A percentile compares a stretch with the other conserved stretches of the same genome.
Evolutionary conservation across 2,888 invertebrate species (phyloP).

Genomic region (Athalia cordata): DNA sequence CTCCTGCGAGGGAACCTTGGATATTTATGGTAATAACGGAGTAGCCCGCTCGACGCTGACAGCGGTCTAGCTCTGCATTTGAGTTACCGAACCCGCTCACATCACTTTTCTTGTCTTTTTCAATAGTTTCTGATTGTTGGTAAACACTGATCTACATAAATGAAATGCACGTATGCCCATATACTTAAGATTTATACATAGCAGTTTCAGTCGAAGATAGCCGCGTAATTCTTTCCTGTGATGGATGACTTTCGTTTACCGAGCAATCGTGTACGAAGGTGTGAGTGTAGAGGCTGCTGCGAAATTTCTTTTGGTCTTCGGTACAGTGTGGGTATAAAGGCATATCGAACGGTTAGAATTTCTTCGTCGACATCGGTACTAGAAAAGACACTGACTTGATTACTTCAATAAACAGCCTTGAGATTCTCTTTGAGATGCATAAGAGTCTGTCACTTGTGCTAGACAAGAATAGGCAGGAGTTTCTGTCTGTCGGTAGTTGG

Average conservation of each 20-base stretch:
- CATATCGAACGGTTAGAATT: slow-evolving; percentile 2
- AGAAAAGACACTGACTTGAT: slow-evolving; percentile 20
- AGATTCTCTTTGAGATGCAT: slow-evolving; percentile 28
- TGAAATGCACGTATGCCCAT: slow-evolving; percentile 6
- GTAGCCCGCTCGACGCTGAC: slow-evolving; percentile 40
- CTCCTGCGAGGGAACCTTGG: slow-evolving; percentile 41
- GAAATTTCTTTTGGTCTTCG: not conserved
- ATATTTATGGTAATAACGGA: slow-evolving; percentile 47
- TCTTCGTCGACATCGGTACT: not conserved
- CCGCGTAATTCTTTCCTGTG: slow-evolving; percentile 5
- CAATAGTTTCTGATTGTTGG: slow-evolving; percentile 35
- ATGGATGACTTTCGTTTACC: slow-evolving; percentile 15
- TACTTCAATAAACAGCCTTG: slow-evolving; percentile 27
- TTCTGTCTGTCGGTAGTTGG: slow-evolving; percentile 18
- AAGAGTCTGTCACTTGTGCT: slow-evolving; percentile 34
- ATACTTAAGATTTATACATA: not conserved
- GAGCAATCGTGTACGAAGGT: slow-evolving; percentile 11
- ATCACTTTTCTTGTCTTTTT: slow-evolving; percentile 19
- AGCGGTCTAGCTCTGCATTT: slow-evolving; percentile 40
- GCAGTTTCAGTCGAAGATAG: not conserved
- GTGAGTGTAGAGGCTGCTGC: not conserved
- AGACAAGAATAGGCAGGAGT: slow-evolving; percentile 41
- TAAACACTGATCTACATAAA: slow-evolving; percentile 38
- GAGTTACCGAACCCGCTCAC: slow-evolving; percentile 29
- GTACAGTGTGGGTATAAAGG: not conserved